A percentile compares a stretch with the other conserved stretches of the same genome.
Evolutionary conservation across 2,888 invertebrate genomes (phyloP).

Genomic region (Xylota segnis): DNA sequence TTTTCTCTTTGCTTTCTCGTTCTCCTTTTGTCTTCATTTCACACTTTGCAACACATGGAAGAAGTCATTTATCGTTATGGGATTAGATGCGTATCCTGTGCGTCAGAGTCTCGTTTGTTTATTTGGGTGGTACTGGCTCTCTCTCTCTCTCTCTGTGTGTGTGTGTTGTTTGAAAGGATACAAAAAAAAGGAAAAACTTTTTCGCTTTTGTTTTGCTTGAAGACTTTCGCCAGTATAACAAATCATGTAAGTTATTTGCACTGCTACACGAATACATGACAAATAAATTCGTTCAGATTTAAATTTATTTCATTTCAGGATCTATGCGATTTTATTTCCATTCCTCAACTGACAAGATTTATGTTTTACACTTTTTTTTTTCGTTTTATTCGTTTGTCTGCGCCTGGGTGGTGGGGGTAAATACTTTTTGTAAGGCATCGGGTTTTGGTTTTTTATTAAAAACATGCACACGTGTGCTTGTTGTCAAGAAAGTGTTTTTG

Average conservation of each 20-base stretch:
- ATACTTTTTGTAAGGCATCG: neutral
- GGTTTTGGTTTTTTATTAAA: neutral
- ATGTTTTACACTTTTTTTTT: slow-evolving; percentile 52
- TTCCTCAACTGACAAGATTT: slow-evolving; percentile 59
- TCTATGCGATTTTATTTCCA: slow-evolving; percentile 49
- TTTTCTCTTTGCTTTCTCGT: neutral
- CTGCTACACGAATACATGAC: slow-evolving; percentile 70
- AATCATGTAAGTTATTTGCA: slow-evolving; percentile 73
- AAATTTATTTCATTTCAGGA: slow-evolving; percentile 64
- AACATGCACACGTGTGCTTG: neutral
- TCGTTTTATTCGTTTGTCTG: slow-evolving; percentile 3
- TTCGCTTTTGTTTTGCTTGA: slow-evolving; percentile 16
- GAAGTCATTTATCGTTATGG: slow-evolving; percentile 69
- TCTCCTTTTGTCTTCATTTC: slow-evolving; percentile 56
- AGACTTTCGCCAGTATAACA: slow-evolving; percentile 64
- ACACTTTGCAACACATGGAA: slow-evolving; percentile 69
- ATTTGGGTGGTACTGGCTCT: too few relatives aligned
- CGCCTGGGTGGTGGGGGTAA: neutral
- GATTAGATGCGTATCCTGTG: slow-evolving; percentile 67
- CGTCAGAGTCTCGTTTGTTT: slow-evolving; percentile 31
- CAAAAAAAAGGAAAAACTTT: slow-evolving; percentile 8
- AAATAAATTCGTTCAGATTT: slow-evolving; percentile 75
- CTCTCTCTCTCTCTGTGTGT: too few relatives aligned
- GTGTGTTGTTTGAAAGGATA: neutral
- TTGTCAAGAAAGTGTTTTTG: neutral